Base-by-base conservation (phyloP, 2,888 invertebrate genomes). In the Arrhopalites spinosus region DNA sequence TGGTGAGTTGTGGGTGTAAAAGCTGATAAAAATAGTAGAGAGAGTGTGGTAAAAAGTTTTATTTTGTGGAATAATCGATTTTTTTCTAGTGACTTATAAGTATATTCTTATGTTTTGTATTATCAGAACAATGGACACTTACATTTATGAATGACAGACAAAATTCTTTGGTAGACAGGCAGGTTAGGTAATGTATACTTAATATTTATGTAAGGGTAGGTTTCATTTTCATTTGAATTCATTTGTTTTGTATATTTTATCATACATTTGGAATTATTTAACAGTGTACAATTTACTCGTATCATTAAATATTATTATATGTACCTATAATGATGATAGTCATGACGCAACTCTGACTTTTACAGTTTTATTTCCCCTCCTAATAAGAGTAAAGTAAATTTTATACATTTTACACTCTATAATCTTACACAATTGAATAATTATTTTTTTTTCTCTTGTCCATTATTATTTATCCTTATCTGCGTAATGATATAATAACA, bases 301-400 rank as follows among this genome's bases (percentile, higher is more conserved):
- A 45, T 45, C 23, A n/a, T n/a, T 59, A 59, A 11, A 59, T n/a
- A 59, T 59, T 1, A 20, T 23, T 61, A 25, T 25, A 61, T 8
- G 15, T 61, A 61, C 27, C 27, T 61, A n/a, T 64, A 64, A 64
- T 45, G 27, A 66, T 20, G 36, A 36, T 66, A 66, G 66, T 66
- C 66, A 43, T 66, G 66, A 45, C 66, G 66, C 66, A 66, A 66
- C 66, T 45, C 66, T 66, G 66, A 36, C 66, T 45, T 43, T 20
- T 15, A 23, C 23, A 25, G 7, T 25, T 53, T n/a, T 23, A n/a
- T 53, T 20, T 1, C 53, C 47, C n/a, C 13, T 17, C 7, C 47
- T 47, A 17, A 47, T 2, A 7, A 17, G n/a, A 47, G 1, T 47
- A 7, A n/a, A 47, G 47, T 47, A 7, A 47, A n/a, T n/a, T n/a